These are phyloP conservation scores for Prolemur simus DNA, from an alignment of 2,113 vertebrate species.

Conservation along the genomic window DNA sequence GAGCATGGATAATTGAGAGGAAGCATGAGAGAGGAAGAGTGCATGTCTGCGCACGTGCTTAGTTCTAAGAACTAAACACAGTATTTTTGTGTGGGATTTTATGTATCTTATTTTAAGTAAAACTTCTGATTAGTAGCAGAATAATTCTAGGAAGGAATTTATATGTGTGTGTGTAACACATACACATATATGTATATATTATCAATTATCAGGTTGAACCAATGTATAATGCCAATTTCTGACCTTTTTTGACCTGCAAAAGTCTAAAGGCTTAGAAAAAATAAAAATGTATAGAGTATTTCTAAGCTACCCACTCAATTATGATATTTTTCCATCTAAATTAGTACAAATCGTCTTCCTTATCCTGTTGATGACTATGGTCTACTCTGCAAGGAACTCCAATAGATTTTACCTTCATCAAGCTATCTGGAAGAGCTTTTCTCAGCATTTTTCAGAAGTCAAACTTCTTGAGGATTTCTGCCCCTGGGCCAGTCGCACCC, in stretches of 20 bases:
- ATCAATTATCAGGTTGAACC: not conserved
- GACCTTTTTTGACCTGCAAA: not conserved
- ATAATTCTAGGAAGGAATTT: not conserved
- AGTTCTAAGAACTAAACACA: not conserved
- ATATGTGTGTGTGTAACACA: not conserved
- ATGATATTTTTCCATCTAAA: not conserved
- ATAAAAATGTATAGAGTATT: not conserved
- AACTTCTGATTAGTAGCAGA: not conserved
- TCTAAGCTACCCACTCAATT: not conserved
- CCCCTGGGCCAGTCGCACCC: constrained; percentile 51
- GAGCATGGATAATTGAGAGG: not conserved
- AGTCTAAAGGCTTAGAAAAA: not conserved
- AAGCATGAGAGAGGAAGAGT: accelerated
- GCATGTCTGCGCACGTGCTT: not conserved
- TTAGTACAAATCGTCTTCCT: constrained; percentile 75
- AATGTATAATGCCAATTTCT: not conserved
- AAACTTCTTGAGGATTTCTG: constrained; percentile 65
- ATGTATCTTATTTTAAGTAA: not conserved
- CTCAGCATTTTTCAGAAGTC: constrained; percentile 47
- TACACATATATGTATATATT: not conserved
- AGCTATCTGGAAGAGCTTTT: constrained; percentile 63
- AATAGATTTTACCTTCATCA: constrained; percentile 63
- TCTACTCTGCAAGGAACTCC: constrained; percentile 61
- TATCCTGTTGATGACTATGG: constrained; percentile 59
- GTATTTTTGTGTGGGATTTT: not conserved